phyloP scores from a whole-genome alignment of 2,797 vertebrate species.

The Microhierax caerulescens region DNA sequence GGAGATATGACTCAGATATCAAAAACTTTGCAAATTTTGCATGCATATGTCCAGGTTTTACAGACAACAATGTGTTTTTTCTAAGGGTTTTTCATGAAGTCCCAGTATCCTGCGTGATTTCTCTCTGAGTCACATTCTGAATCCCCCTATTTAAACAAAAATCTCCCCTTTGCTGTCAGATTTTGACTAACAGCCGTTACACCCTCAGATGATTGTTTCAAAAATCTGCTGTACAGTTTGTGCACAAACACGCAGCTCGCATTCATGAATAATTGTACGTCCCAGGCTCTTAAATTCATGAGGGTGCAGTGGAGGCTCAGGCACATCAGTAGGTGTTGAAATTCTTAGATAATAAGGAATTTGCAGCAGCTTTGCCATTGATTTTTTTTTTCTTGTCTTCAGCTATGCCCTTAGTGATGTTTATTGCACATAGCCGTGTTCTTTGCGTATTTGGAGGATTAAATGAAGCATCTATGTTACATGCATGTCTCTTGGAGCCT shows the following conservation, averaged over 20 bases:
- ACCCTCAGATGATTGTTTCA: neutral
- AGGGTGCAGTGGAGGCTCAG: neutral
- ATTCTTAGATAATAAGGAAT: neutral
- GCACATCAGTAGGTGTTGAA: neutral
- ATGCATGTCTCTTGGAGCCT: neutral
- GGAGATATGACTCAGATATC: neutral
- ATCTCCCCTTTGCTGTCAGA: neutral
- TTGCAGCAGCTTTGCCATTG: neutral
- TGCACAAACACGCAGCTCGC: neutral
- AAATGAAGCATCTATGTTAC: neutral
- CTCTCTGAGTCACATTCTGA: neutral
- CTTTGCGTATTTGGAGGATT: neutral
- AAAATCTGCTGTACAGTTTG: neutral
- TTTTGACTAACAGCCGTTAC: neutral
- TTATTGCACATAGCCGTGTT: neutral
- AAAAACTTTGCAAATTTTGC: neutral
- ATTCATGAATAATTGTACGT: neutral
- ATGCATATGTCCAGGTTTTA: neutral
- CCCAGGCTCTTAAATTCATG: neutral
- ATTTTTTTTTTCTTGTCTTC: neutral
- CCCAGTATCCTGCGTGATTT: neutral
- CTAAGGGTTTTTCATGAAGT: neutral
- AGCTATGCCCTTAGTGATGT: neutral
- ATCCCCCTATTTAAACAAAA: constrained; percentile 15
- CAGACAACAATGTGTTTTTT: neutral